Evolutionary conservation across 2,888 invertebrate genomes (phyloP).

Genomic region (Poecilus cupreus): DNA sequence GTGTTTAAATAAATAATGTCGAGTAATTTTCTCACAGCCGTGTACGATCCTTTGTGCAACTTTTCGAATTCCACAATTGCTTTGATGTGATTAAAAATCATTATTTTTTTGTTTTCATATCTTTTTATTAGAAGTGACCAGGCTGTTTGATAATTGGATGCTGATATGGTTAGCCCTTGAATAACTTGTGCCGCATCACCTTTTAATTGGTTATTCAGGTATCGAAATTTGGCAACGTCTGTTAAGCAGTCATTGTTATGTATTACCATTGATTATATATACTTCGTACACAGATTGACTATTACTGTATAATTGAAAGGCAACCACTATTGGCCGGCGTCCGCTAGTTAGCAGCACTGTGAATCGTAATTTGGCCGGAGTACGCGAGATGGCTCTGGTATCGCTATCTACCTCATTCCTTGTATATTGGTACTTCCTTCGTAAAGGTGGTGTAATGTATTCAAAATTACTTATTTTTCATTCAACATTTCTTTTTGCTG

Average conservation of each 20-base stretch:
- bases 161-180: slow-evolving; percentile 60
- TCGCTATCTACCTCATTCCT: no score
- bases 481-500: no score
- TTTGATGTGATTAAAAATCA: slow-evolving; percentile 54
- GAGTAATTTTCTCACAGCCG: background rate
- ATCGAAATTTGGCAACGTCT: slow-evolving; percentile 60
- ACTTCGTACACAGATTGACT: no score
- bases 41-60: background rate
- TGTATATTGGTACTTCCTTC: no score
- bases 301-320: no score
- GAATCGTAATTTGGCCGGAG: no score
- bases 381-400: no score
- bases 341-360: no score
- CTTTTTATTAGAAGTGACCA: slow-evolving; percentile 58
- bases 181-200: slow-evolving; percentile 60
- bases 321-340: no score
- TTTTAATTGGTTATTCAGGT: slow-evolving; percentile 53
- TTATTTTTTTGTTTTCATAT: slow-evolving; percentile 54
- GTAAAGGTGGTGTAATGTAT: no score
- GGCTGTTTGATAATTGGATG: slow-evolving; percentile 58
- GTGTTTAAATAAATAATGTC: background rate
- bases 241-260: slow-evolving; percentile 46
- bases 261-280: no score
- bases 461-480: no score
- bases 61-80: background rate